These are phyloP conservation scores for Acanthis flammea DNA, from an alignment of 2,797 vertebrate genomes.

Conservation along the genomic window DNA sequence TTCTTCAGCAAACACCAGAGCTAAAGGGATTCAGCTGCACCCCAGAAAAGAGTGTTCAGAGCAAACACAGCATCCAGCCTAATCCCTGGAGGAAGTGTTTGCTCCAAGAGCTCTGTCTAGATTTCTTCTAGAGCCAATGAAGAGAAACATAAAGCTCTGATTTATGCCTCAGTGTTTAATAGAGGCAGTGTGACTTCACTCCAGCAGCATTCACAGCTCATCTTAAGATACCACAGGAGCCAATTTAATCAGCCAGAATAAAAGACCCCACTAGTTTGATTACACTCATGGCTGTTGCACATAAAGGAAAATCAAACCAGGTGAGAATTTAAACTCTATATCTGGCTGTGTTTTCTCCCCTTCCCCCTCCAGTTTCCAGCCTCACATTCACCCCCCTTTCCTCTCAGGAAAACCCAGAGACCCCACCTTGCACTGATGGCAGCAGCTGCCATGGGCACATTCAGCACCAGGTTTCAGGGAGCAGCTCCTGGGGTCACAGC, in stretches of 20 bases:
- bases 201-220: not conserved
- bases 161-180: not conserved
- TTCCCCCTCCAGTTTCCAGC: not conserved
- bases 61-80: not conserved
- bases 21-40: not conserved
- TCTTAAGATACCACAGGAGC: not conserved
- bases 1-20: not conserved
- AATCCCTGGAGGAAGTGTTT: not conserved
- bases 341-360: not conserved
- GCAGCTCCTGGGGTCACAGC: constrained; percentile 92
- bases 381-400: not conserved
- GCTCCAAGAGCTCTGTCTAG: not conserved
- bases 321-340: not conserved
- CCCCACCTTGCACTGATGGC: constrained; percentile 90
- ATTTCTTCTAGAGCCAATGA: not conserved
- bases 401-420: not conserved
- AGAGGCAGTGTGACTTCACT: not conserved
- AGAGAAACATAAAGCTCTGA: not conserved
- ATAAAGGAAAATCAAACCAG: not conserved
- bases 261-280: not conserved
- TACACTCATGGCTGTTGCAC: not conserved
- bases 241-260: not conserved
- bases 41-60: not conserved
- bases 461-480: constrained; percentile 87
- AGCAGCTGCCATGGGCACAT: constrained; percentile 95